phyloP scores from a whole-genome alignment of 2,113 vertebrate species.

The Dasyprocta punctata region DNA sequence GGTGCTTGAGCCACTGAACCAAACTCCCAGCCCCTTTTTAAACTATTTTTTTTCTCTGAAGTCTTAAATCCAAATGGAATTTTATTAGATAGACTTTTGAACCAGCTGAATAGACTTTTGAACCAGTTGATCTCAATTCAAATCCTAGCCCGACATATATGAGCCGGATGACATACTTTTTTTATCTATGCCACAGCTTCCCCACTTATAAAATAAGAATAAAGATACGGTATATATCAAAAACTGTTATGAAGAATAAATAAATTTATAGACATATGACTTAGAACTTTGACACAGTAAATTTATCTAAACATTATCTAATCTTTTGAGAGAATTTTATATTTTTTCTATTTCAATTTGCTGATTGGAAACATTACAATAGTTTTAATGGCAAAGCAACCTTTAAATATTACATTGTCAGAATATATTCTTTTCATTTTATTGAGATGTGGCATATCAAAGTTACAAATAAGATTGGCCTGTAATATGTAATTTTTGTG shows the following conservation, averaged over 20 bases:
- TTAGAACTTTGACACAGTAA: not conserved
- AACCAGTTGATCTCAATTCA: not conserved
- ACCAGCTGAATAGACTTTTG: not conserved
- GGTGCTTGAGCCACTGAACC: too few relatives aligned
- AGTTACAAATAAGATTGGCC: not conserved
- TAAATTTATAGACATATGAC: not conserved
- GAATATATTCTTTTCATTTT: not conserved
- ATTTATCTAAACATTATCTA: not conserved
- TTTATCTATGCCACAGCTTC: not conserved
- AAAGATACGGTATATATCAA: not conserved
- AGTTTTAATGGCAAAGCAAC: not conserved
- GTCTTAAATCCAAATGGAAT: not conserved
- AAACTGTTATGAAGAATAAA: not conserved
- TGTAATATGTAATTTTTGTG: not conserved
- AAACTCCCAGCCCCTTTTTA: too few relatives aligned
- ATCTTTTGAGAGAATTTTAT: not conserved
- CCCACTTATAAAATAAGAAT: not conserved
- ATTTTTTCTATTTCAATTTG: not conserved
- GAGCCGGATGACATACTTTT: not conserved
- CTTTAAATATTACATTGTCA: slow-evolving; percentile 4
- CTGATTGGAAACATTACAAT: not conserved
- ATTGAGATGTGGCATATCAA: not conserved
- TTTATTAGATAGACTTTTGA: not conserved
- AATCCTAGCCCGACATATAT: not conserved
- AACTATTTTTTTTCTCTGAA: not conserved